phyloP scores from a whole-genome alignment of 2,113 vertebrate species.

The Rhizomys pruinosus region DNA sequence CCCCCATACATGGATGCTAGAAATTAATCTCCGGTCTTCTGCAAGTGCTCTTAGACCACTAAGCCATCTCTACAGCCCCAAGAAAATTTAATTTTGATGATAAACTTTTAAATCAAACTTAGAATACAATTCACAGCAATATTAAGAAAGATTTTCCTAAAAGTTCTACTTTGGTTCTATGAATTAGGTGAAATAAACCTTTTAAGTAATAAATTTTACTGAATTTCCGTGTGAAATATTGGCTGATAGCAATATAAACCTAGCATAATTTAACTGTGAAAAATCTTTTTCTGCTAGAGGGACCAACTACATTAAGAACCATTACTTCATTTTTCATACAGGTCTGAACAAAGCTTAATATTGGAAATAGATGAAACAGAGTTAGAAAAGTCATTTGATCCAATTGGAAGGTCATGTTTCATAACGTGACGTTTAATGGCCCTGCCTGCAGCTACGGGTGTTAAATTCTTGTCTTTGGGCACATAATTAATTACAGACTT shows the following conservation, averaged over 20 bases:
- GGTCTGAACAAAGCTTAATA: not conserved
- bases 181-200: constrained; percentile 4
- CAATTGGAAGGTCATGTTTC: constrained; percentile 14
- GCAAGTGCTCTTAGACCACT: too few species aligned
- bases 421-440: not conserved
- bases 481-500: not conserved
- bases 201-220: not conserved
- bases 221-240: not conserved
- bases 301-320: not conserved
- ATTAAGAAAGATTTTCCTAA: not conserved
- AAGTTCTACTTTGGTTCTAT: not conserved
- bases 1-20: too few species aligned
- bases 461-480: not conserved
- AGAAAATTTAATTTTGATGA: constrained; percentile 62
- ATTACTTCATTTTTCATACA: not conserved
- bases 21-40: too few species aligned
- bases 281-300: not conserved
- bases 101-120: constrained; percentile 62
- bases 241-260: not conserved
- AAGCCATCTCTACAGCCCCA: too few species aligned
- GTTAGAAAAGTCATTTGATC: not conserved
- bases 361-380: not conserved
- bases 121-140: constrained; percentile 41
- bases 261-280: not conserved
- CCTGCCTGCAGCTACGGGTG: too few species aligned